These are phyloP conservation scores for Cardiocondyla obscurior DNA, from an alignment of 1,140 invertebrate species.

Conservation along the genomic window DNA sequence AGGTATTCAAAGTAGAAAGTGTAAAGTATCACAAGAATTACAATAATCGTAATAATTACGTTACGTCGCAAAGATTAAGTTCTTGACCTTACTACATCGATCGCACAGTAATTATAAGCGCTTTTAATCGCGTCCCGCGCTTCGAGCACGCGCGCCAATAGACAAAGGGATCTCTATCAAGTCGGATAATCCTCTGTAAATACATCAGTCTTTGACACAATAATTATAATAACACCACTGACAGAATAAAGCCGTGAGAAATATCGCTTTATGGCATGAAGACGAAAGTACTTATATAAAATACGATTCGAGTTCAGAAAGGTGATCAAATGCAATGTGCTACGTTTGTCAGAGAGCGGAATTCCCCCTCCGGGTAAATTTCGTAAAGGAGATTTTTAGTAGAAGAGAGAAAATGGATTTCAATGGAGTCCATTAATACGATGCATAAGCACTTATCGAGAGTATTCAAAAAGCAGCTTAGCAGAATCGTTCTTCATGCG, in stretches of 20 bases:
- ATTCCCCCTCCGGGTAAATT: constrained; percentile 24
- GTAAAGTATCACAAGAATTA: constrained; percentile 81
- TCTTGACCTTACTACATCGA: constrained; percentile 61
- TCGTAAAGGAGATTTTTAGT: constrained; percentile 52
- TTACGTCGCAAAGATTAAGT: constrained; percentile 64
- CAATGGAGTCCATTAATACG: constrained; percentile 55
- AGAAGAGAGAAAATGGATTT: constrained; percentile 51
- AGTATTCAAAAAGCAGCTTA: constrained; percentile 47
- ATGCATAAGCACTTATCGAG: constrained; percentile 61
- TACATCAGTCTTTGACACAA: constrained; percentile 79
- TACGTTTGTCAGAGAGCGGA: constrained; percentile 11
- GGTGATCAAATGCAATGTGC: constrained; percentile 55
- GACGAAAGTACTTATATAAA: constrained; percentile 67
- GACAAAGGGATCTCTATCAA: constrained; percentile 58
- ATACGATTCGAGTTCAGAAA: constrained; percentile 57
- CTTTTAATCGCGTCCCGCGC: constrained; percentile 57
- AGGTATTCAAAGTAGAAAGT: constrained; percentile 82
- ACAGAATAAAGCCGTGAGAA: constrained; percentile 68
- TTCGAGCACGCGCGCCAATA: constrained; percentile 49
- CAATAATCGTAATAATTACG: constrained; percentile 76
- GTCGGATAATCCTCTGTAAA: constrained; percentile 65
- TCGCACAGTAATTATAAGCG: constrained; percentile 71
- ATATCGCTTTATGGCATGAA: constrained; percentile 59
- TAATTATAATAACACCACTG: constrained; percentile 70
- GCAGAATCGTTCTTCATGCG: constrained; percentile 39